These are phyloP conservation scores for Perca fluviatilis DNA, from an alignment of 2,113 vertebrate genomes.

Conservation along the genomic window DNA sequence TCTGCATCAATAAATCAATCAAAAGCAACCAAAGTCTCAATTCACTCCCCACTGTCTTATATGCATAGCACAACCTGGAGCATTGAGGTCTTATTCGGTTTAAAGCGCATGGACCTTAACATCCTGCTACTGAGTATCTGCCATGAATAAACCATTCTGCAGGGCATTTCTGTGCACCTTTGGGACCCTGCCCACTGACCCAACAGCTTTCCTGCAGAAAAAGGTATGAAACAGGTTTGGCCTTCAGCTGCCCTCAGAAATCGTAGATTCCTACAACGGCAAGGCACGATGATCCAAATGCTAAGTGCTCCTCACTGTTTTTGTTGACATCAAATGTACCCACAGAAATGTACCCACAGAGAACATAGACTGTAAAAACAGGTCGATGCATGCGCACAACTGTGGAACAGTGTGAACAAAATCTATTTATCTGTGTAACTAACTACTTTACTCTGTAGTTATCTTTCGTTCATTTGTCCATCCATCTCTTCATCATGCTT, in stretches of 20 bases:
- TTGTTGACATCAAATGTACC: conserved; percentile 23
- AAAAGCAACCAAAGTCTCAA: conserved; percentile 28
- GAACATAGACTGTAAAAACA: neutral
- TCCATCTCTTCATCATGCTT: neutral
- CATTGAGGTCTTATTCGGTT: conserved; percentile 43
- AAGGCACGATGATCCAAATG: conserved; percentile 13
- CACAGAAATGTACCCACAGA: neutral
- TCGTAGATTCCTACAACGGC: neutral
- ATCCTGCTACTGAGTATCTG: conserved; percentile 17
- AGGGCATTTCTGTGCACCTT: conserved; percentile 38
- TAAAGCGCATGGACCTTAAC: conserved; percentile 52
- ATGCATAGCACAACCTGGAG: conserved; percentile 23
- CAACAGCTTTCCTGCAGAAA: conserved; percentile 31
- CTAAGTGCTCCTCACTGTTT: conserved; percentile 7
- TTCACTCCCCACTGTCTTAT: neutral
- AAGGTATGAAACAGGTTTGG: conserved; percentile 31
- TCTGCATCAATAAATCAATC: conserved; percentile 36
- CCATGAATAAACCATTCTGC: conserved; percentile 67
- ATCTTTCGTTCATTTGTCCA: neutral
- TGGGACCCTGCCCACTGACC: conserved; percentile 31
- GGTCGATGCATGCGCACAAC: too few relatives aligned
- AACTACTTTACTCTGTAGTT: neutral
- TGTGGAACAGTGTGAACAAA: neutral
- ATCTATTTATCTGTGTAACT: neutral
- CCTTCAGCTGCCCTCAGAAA: conserved; percentile 38